Conservation (phyloP, 2,888 invertebrate species). For the Toxonevra muliebris region DNA sequence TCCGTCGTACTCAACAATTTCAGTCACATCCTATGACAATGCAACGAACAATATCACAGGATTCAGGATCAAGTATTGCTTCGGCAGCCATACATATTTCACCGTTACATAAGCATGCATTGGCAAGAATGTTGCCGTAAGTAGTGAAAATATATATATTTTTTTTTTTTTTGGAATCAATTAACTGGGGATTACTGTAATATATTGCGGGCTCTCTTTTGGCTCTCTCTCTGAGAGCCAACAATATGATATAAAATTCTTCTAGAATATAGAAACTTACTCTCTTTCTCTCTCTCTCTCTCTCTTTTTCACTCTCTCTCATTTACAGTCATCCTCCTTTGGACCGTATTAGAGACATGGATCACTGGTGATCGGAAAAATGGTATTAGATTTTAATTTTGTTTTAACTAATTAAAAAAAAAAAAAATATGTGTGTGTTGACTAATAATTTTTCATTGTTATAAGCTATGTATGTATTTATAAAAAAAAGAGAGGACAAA, state of each 20-base stretch:
- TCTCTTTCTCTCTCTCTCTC: conserved; percentile 16
- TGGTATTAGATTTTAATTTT: too few relatives aligned
- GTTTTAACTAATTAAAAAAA: background rate
- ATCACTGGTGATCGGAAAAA: conserved; percentile 59
- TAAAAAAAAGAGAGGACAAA: too few relatives aligned
- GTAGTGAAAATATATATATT: conserved; percentile 39
- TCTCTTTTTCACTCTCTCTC: too few relatives aligned
- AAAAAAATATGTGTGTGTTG: conserved; percentile 10
- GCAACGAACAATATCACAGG: conserved; percentile 70
- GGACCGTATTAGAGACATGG: conserved; percentile 61
- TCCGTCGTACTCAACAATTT: conserved; percentile 62
- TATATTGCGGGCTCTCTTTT: too few relatives aligned
- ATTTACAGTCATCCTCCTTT: conserved; percentile 61
- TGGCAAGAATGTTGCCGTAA: conserved; percentile 65
- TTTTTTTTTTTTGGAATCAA: background rate
- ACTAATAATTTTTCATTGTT: background rate
- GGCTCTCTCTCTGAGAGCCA: too few relatives aligned
- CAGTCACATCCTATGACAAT: conserved; percentile 55
- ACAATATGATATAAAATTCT: too few relatives aligned
- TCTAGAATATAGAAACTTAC: background rate
- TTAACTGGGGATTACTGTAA: too few relatives aligned
- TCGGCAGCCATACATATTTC: conserved; percentile 67
- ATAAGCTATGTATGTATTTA: too few relatives aligned
- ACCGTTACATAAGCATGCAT: conserved; percentile 62
- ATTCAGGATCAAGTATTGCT: conserved; percentile 70